These are phyloP conservation scores for Corvus cornix DNA, from an alignment of 2,113 vertebrate species.

Conservation along the genomic window DNA sequence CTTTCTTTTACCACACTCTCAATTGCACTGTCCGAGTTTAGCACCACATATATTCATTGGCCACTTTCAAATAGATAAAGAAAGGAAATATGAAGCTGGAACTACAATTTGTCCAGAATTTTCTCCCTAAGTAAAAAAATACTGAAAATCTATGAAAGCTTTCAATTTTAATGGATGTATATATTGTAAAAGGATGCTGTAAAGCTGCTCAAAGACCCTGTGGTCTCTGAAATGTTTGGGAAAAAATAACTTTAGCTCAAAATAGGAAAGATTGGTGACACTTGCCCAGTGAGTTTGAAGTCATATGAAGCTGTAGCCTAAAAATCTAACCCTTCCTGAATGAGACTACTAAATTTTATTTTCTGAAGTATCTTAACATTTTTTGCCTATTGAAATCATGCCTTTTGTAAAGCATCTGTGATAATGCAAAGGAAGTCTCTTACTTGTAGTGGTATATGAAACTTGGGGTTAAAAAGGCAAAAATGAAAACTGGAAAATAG, in stretches of 20 bases:
- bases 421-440: neutral
- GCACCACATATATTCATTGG: neutral
- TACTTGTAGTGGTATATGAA: neutral
- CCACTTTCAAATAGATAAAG: neutral
- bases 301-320: neutral
- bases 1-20: neutral
- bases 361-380: neutral
- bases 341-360: neutral
- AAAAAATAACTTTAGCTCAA: neutral
- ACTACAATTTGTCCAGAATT: neutral
- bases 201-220: neutral
- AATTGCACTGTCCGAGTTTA: neutral
- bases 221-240: neutral
- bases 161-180: neutral
- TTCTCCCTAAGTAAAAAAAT: neutral
- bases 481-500: neutral
- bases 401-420: neutral
- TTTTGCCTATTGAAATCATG: neutral
- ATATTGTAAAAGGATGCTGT: neutral
- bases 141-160: neutral
- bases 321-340: neutral
- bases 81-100: neutral
- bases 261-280: neutral
- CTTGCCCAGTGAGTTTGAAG: neutral
- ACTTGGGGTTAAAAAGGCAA: neutral